Percentiles rank a stretch among this genome's conserved stretches.
These are phyloP conservation scores for Aphis craccivora DNA, from an alignment of 1,140 invertebrate genomes.

Conservation along the genomic window DNA sequence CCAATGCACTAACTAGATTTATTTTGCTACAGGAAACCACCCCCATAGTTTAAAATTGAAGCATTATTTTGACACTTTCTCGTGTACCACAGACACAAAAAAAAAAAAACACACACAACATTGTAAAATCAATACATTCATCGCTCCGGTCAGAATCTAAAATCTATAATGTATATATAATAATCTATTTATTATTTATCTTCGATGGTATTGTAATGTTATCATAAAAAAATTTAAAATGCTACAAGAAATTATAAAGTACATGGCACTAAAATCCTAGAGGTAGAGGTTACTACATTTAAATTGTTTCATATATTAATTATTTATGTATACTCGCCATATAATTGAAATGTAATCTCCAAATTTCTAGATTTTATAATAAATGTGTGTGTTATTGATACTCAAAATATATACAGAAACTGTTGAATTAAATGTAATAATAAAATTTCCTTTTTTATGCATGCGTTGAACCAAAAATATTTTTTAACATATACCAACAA, in stretches of 20 bases:
- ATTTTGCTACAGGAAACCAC: too few species aligned
- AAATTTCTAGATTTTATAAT: too few species aligned
- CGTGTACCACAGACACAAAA: too few species aligned
- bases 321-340: not conserved
- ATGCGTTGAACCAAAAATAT: not conserved
- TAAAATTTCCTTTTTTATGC: not conserved
- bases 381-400: not conserved
- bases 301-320: not conserved
- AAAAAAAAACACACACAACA: too few species aligned
- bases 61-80: too few species aligned
- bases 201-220: not conserved
- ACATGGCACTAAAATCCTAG: not conserved
- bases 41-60: too few species aligned
- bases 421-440: not conserved
- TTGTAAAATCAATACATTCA: too few species aligned
- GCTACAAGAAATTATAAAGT: not conserved
- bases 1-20: too few species aligned
- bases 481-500: not conserved
- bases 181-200: not conserved
- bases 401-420: not conserved
- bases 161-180: not conserved
- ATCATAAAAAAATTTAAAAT: not conserved
- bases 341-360: not conserved
- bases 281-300: not conserved
- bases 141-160: too few species aligned